Percentiles rank a stretch among this genome's conserved stretches.
phyloP scores from a whole-genome alignment of 2,113 vertebrate species.

The Madoqua kirkii region DNA sequence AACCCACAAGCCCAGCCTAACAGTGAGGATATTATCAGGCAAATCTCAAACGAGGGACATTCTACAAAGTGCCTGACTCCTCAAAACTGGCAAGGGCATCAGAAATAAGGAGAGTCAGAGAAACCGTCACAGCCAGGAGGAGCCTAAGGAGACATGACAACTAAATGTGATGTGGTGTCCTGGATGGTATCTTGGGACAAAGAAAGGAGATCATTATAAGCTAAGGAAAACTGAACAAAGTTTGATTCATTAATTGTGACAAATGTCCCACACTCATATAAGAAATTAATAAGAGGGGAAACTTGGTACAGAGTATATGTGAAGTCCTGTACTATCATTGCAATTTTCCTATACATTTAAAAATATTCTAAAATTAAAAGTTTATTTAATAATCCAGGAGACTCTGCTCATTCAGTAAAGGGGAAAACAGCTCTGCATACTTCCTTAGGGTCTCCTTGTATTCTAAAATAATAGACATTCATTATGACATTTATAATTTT shows the following conservation, averaged over 20 bases:
- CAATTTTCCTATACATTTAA: background rate
- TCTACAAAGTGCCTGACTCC: background rate
- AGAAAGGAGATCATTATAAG: background rate
- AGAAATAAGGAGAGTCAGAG: background rate
- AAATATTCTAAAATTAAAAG: background rate
- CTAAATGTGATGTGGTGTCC: background rate
- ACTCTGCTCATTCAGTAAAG: background rate
- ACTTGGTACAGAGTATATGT: background rate
- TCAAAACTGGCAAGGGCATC: background rate
- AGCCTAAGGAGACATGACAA: rapidly evolving
- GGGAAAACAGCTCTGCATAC: background rate
- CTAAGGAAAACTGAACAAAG: background rate
- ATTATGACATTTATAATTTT: background rate
- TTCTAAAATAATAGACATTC: background rate
- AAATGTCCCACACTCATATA: background rate
- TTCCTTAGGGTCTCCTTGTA: background rate
- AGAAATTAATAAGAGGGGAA: background rate
- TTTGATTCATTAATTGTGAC: background rate
- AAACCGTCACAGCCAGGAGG: background rate
- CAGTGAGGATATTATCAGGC: background rate
- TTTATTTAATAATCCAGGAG: background rate
- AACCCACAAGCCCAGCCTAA: too few species aligned
- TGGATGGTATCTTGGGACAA: background rate
- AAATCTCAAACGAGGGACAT: background rate
- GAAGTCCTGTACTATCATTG: background rate